A percentile compares a stretch with the other conserved stretches of the same genome.
Evolutionary conservation across 2,888 invertebrate species (phyloP).

Genomic region (Chrysina gloriosa): DNA sequence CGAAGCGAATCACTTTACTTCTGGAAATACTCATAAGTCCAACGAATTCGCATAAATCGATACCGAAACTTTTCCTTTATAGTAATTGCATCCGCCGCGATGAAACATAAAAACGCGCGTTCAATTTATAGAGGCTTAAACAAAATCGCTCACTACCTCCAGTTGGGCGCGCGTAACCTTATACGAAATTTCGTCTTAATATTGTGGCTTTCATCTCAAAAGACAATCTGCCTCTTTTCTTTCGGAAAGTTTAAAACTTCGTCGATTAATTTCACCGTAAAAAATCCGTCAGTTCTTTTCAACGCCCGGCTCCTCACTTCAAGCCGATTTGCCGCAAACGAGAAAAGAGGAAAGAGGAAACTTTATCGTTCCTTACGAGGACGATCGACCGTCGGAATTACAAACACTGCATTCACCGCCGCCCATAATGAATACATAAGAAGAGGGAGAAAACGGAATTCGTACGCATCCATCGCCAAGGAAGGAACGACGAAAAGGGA

Average conservation of each 20-base stretch:
- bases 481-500: constrained; percentile 8
- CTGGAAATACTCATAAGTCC: too few species aligned
- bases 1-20: too few species aligned
- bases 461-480: neutral
- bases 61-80: too few species aligned
- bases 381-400: neutral
- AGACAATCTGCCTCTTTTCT: neutral
- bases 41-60: too few species aligned
- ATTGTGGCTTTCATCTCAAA: neutral
- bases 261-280: constrained; percentile 29
- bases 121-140: neutral
- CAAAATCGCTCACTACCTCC: neutral
- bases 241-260: constrained; percentile 27
- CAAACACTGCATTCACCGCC: neutral
- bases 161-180: neutral
- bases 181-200: constrained; percentile 2
- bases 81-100: too few species aligned
- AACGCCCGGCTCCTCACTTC: neutral
- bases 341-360: constrained; percentile 11
- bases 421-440: constrained; percentile 5
- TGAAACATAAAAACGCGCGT: too few species aligned
- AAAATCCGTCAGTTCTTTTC: constrained; percentile 26
- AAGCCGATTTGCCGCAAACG: constrained; percentile 13
- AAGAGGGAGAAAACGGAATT: neutral
- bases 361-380: constrained; percentile 3